phyloP scores from a whole-genome alignment of 2,113 vertebrate species.

The Tonatia bakeri region DNA sequence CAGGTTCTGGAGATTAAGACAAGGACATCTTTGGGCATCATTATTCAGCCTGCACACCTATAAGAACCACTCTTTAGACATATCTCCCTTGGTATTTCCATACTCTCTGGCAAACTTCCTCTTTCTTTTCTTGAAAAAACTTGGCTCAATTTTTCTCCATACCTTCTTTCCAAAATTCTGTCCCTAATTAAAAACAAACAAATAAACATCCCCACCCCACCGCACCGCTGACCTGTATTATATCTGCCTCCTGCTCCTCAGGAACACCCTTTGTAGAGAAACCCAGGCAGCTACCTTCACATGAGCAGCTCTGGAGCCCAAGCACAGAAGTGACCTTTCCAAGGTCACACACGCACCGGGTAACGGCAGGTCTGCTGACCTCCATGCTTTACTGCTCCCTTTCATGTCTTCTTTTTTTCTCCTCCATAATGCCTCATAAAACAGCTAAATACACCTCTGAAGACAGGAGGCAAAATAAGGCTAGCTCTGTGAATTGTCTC shows the following conservation, averaged over 20 bases:
- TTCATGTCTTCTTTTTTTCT: too few relatives aligned
- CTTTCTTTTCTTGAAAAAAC: background rate
- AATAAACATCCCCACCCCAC: background rate
- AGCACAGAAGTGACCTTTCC: background rate
- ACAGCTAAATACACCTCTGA: too few relatives aligned
- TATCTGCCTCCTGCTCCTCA: background rate
- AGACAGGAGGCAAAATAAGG: too few relatives aligned
- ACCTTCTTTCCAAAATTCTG: background rate
- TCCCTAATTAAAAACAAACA: background rate
- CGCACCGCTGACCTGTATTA: background rate
- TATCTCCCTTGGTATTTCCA: background rate
- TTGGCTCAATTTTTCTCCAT: background rate
- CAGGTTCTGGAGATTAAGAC: background rate
- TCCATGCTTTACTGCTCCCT: background rate
- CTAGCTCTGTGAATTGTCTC: too few relatives aligned
- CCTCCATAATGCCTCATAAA: too few relatives aligned
- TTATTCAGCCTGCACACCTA: background rate
- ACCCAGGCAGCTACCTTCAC: background rate
- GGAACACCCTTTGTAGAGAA: background rate
- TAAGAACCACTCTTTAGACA: background rate
- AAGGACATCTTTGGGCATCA: background rate
- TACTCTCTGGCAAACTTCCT: background rate
- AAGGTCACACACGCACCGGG: background rate
- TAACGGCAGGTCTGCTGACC: background rate
- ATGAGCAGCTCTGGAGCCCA: background rate